A percentile compares a stretch with the other conserved stretches of the same genome.
phyloP scores from a whole-genome alignment of 2,113 vertebrate species.

The Tragulus kanchil region DNA sequence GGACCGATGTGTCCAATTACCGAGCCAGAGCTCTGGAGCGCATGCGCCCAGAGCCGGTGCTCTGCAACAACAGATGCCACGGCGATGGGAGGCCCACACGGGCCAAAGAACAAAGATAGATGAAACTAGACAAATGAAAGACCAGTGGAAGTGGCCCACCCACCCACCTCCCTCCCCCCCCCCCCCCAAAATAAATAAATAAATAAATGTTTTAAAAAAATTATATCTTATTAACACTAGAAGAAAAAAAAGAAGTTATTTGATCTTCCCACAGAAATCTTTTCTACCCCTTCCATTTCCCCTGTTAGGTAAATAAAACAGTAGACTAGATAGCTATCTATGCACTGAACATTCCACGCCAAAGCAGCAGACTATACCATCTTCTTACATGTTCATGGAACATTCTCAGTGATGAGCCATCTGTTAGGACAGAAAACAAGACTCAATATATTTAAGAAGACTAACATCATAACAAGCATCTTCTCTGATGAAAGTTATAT shows the following conservation, averaged over 20 bases:
- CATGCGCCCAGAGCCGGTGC: too few relatives aligned
- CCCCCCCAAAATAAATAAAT: too few relatives aligned
- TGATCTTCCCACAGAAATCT: not conserved
- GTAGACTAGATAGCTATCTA: not conserved
- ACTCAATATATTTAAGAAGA: not conserved
- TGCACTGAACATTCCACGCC: not conserved
- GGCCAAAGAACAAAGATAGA: too few relatives aligned
- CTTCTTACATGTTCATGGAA: not conserved
- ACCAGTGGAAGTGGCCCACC: too few relatives aligned
- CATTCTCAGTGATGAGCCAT: not conserved
- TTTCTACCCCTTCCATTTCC: not conserved
- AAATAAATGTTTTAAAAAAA: too few relatives aligned
- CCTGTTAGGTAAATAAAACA: not conserved
- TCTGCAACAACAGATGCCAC: too few relatives aligned
- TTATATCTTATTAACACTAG: not conserved
- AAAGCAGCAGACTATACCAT: not conserved
- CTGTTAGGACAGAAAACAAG: not conserved
- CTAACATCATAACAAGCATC: not conserved
- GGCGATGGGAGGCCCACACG: too few relatives aligned
- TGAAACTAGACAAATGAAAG: too few relatives aligned
- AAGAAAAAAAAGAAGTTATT: not conserved
- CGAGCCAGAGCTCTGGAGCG: too few relatives aligned
- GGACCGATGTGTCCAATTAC: too few relatives aligned
- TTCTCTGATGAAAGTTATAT: not conserved
- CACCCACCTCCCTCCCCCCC: too few relatives aligned